Evolutionary conservation across 2,797 vertebrate species (phyloP), one percentile per base, ranked within the genome.

Genomic region (Ammospiza maritima): DNA sequence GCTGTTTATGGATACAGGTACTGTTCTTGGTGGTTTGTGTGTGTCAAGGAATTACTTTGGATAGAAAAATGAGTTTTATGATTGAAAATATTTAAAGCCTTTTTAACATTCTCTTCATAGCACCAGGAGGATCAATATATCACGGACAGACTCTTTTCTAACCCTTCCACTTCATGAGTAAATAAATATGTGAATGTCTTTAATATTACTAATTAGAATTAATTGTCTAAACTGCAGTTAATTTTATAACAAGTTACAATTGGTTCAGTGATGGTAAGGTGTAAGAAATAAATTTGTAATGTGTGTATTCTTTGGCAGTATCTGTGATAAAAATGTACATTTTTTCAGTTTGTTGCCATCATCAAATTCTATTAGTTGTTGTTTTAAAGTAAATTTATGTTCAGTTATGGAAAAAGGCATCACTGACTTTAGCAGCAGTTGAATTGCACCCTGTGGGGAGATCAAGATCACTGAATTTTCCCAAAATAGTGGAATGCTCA

Each of bases 151-250:
- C 10, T 88, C 18, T 77, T 89, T 90, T 80, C 92, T 95, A 96
- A 95, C 77, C 74, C 54, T 83, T 92, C 61, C 91, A 94, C 74
- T 40, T 81, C 77, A 95, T 93, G 48, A 94, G 88, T 96, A 85
- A 96, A 96, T 95, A 93, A 95, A 91, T 92, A 91, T 11, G 30
- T 82, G 83, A 96, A 96, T 94, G 80, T 61, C 38, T 90, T 95
- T 97, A 96, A 94, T 95, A 90, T 94, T 93, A 93, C 91, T 94
- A 97, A 96, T 96, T 75, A 82, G 91, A 96, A 94, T 95, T 95
- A 93, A 95, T 91, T 88, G 74, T 67, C 80, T 95, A 94, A 96
- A 96, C 76, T 85, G 67, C 38, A 77, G 83, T 96, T 86, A 81
- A 89, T 96, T 94, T 94, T 86, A 38, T 89, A 86, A 89, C 62